These are phyloP conservation scores for Clunio marinus DNA, from an alignment of 2,888 invertebrate genomes.

Conservation along the genomic window DNA sequence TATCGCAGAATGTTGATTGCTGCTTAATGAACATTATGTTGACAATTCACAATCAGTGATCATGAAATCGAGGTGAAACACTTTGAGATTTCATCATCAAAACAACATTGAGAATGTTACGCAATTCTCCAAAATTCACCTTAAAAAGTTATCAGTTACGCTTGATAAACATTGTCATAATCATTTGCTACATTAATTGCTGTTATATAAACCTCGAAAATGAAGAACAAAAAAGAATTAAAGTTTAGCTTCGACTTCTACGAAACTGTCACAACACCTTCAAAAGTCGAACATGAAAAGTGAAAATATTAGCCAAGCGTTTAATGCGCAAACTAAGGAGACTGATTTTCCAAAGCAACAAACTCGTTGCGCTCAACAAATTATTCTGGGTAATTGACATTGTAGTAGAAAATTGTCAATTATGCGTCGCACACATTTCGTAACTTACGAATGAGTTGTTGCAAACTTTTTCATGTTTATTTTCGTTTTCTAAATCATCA, in stretches of 20 bases:
- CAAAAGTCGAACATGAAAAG: constrained; percentile 6
- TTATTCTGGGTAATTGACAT: constrained; percentile 38
- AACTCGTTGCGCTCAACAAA: constrained; percentile 7
- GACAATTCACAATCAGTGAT: no score
- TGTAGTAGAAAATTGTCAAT: constrained; percentile 35
- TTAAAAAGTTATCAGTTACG: constrained; percentile 22
- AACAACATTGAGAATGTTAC: no score
- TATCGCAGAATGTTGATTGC: no score
- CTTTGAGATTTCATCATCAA: no score
- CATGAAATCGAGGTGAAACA: no score
- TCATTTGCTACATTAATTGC: not conserved
- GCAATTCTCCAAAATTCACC: no score
- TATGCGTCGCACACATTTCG: constrained; percentile 25
- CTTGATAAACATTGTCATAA: not conserved
- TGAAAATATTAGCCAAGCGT: constrained; percentile 25
- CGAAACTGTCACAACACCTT: constrained; percentile 2
- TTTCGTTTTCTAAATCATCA: constrained; percentile 36
- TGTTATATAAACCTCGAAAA: constrained; percentile 4
- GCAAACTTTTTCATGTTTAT: no score
- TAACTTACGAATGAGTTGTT: constrained; percentile 28
- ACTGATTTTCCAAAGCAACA: not conserved
- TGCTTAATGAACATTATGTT: no score
- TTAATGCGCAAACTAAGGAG: constrained; percentile 5
- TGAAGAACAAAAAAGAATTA: no score
- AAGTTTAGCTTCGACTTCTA: no score